Evolutionary conservation across 2,797 vertebrate genomes (phyloP), one percentile per base, ranked within the genome.

Genomic region (Pangasius djambal): DNA sequence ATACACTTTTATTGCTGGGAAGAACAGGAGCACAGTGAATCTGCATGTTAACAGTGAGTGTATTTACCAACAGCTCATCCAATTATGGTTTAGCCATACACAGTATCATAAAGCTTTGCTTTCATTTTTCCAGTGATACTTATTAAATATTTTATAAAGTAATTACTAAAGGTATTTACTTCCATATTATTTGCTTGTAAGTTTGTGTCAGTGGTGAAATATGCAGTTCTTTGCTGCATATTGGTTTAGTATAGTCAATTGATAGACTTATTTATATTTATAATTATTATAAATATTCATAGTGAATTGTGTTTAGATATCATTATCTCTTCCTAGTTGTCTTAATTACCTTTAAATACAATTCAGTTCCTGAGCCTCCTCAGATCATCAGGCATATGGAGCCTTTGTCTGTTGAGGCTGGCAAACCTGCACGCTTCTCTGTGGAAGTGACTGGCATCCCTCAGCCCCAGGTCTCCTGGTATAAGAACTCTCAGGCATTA

Each of bases 351-450:
- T 61, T 94, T 86, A 91, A 63, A 77, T 44, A 22, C 81, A 55
- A 52, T 50, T 44, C 92, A 99, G 99, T 97, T 94, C 98, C 98
- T 0, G 98, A 99, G 91, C 96, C 98, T 4, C 98, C 99, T 37
- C 95, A 96, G 93, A 96, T 99, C 92, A 92, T 97, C n/a, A 96
- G 96, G 70, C 97, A 98, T 88, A 97, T 99, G 94, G 96, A 98
- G 92, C 96, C 97, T n/a, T 93, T 96, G 79, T 97, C 97, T 0
- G 97, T 99, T 70, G 98, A 98, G 85, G 97, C 98, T 4, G 98
- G 98, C 22, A 98, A 99, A 93, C 98, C 98, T 0, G 98, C 97
- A 16, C 98, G 98, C 87, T 99, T 99, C 95, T 98, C 97, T 0
- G 96, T 98, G 16, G 91, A 96, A 89, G 96, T 98, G 92, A 96